These are phyloP conservation scores for Canis aureus DNA, from an alignment of 2,113 vertebrate species.

Conservation along the genomic window DNA sequence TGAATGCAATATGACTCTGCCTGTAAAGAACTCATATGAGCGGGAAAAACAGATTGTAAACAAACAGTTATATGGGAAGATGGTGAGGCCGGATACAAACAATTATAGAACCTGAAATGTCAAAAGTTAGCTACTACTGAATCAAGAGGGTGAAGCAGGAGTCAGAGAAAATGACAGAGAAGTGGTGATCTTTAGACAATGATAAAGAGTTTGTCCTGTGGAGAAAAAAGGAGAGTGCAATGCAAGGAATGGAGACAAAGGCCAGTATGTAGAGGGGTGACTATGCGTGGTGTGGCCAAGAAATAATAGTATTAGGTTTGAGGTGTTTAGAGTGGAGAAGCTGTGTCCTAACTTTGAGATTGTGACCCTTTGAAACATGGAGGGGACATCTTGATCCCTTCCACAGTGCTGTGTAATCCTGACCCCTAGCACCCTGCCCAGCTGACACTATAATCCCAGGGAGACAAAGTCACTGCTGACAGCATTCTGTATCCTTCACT, in stretches of 20 bases:
- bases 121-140: neutral
- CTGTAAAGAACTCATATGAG: neutral
- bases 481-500: neutral
- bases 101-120: neutral
- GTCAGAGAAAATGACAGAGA: neutral
- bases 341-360: neutral
- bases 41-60: neutral
- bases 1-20: neutral
- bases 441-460: neutral
- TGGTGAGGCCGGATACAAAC: neutral
- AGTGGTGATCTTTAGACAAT: neutral
- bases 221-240: neutral
- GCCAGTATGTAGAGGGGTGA: neutral
- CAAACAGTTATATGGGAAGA: neutral
- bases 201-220: neutral
- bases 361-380: neutral
- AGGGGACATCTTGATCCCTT: neutral
- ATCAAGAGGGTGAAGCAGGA: neutral
- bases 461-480: neutral
- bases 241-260: neutral
- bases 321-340: neutral
- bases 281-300: rapidly evolving
- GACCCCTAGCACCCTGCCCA: too few species aligned
- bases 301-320: neutral
- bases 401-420: neutral